Evolutionary conservation across 2,888 invertebrate species (phyloP).

Genomic region (Yponomeuta malinellus): DNA sequence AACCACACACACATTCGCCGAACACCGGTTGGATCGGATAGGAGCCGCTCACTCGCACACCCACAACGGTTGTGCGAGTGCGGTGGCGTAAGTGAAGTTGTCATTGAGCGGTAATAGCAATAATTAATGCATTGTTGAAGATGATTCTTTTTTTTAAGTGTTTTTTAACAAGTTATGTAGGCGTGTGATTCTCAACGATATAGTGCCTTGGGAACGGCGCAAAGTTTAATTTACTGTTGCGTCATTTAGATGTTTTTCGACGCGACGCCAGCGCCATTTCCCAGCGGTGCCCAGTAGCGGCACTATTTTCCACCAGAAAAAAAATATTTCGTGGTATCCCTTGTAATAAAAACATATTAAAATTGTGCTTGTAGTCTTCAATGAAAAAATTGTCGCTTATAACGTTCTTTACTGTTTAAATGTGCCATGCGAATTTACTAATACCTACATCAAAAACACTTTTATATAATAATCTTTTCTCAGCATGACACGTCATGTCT

Average conservation of each 20-base stretch:
- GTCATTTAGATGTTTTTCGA: constrained; percentile 30
- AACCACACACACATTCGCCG: constrained; percentile 31
- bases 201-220: constrained; percentile 37
- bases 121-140: constrained; percentile 39
- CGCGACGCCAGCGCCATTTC: constrained; percentile 20
- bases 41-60: constrained; percentile 21
- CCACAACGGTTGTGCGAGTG: constrained; percentile 24
- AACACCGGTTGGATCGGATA: constrained; percentile 19
- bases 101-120: constrained; percentile 44
- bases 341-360: not conserved
- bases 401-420: no score
- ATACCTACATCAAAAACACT: no score
- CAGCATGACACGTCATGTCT: no score
- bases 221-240: constrained; percentile 36
- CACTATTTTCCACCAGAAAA: constrained; percentile 27
- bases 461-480: no score
- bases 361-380: no score
- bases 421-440: no score
- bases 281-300: constrained; percentile 35
- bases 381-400: no score
- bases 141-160: constrained; percentile 24
- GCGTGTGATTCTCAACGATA: constrained; percentile 20
- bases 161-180: not conserved
- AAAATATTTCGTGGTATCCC: not conserved
- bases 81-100: constrained; percentile 47